Conservation (phyloP, 2,888 invertebrate genomes). For the Mythimna impura region DNA sequence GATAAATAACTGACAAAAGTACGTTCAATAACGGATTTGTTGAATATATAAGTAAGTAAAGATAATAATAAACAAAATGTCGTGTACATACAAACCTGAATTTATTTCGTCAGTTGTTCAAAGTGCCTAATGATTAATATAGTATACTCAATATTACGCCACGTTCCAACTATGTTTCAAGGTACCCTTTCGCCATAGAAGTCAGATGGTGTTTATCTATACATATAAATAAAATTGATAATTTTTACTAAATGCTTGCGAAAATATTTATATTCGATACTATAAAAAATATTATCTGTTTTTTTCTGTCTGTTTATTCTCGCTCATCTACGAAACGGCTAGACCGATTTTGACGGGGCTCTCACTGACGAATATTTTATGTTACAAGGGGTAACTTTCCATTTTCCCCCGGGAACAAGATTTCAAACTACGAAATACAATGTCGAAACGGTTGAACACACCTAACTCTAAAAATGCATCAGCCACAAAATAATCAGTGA, state of each 20-base stretch:
- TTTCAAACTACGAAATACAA: too few relatives aligned
- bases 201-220: constrained; percentile 7
- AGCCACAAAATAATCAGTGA: not conserved
- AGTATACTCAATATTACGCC: constrained; percentile 35
- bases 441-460: not conserved
- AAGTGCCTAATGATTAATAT: constrained; percentile 22
- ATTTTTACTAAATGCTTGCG: too few relatives aligned
- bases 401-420: too few relatives aligned
- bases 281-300: too few relatives aligned
- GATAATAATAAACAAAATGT: constrained; percentile 7
- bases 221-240: not conserved
- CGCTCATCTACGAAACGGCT: too few relatives aligned
- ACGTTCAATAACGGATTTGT: constrained; percentile 11
- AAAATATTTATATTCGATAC: too few relatives aligned
- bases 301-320: too few relatives aligned
- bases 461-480: constrained; percentile 19
- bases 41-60: not conserved
- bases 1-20: constrained; percentile 1
- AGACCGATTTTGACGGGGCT: too few relatives aligned
- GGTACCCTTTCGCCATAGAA: constrained; percentile 47
- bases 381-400: too few relatives aligned
- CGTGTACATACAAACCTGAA: constrained; percentile 35
- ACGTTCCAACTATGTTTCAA: constrained; percentile 42
- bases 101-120: constrained; percentile 32
- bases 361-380: too few relatives aligned